A percentile compares a stretch with the other conserved stretches of the same genome.
Conservation (phyloP, 2,888 invertebrate species). For the Idaea dimidiata region DNA sequence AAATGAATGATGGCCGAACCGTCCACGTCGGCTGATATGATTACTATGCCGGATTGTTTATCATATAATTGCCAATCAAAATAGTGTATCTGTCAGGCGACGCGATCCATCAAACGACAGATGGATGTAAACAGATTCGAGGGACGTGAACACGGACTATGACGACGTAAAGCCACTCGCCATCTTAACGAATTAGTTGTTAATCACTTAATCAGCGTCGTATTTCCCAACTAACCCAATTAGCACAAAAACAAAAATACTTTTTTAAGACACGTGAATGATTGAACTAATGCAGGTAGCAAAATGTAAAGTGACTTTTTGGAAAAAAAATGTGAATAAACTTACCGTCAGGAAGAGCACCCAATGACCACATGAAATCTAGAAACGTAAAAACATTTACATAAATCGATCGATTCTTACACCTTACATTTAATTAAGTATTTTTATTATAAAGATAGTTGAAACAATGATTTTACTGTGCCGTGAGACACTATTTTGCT, state of each 20-base stretch:
- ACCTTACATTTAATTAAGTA: slow-evolving; percentile 62
- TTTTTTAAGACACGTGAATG: slow-evolving; percentile 39
- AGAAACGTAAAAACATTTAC: slow-evolving; percentile 85
- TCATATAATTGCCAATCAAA: slow-evolving; percentile 81
- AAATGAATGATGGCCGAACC: slow-evolving; percentile 68
- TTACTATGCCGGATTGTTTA: slow-evolving; percentile 72
- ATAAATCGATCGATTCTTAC: slow-evolving; percentile 78
- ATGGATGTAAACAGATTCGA: slow-evolving; percentile 31
- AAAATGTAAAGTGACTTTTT: slow-evolving; percentile 57
- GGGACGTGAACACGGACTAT: slow-evolving; percentile 32
- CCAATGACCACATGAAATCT: slow-evolving; percentile 99
- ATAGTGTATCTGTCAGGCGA: slow-evolving; percentile 79
- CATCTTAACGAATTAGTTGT: slow-evolving; percentile 52
- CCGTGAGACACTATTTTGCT: slow-evolving; percentile 80
- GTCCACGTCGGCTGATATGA: slow-evolving; percentile 67
- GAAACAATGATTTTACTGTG: slow-evolving; percentile 51
- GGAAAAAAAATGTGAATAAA: slow-evolving; percentile 68
- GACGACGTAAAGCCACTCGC: slow-evolving; percentile 40
- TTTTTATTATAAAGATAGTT: slow-evolving; percentile 51
- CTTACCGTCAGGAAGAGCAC: slow-evolving; percentile 98
- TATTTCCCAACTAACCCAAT: slow-evolving; percentile 35
- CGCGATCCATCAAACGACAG: slow-evolving; percentile 69
- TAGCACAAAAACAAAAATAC: slow-evolving; percentile 37
- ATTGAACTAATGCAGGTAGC: slow-evolving; percentile 53
- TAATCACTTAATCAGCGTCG: slow-evolving; percentile 40